Conservation (phyloP, 2,797 vertebrate species). For the Schizopygopsis pylzovi region DNA sequence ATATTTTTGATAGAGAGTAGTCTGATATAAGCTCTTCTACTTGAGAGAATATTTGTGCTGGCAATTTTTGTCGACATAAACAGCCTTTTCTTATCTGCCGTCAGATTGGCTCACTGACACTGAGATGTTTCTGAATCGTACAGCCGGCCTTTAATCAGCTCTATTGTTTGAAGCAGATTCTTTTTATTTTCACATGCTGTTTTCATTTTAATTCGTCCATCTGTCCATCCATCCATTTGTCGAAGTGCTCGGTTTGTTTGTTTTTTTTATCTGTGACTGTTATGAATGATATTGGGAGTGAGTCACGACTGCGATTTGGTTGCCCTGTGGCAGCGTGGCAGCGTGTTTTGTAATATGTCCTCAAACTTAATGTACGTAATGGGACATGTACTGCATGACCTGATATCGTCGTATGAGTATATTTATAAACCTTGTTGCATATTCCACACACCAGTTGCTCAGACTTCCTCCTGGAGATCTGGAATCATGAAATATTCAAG, state of each 20-base stretch:
- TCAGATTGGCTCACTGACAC: neutral
- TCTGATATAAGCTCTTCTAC: neutral
- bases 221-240: conserved; percentile 8
- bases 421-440: conserved; percentile 17
- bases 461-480: conserved; percentile 3
- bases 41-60: conserved; percentile 4
- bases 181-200: neutral
- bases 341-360: conserved; percentile 7
- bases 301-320: neutral
- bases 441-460: conserved; percentile 16
- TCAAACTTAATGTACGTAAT: neutral
- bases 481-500: conserved; percentile 20
- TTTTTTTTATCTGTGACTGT: neutral
- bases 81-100: neutral
- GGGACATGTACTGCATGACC: conserved; percentile 11
- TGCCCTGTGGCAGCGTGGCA: conserved; percentile 3
- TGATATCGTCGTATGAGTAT: neutral
- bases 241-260: conserved; percentile 1
- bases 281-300: conserved; percentile 18
- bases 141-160: conserved; percentile 1
- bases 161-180: conserved; percentile 5
- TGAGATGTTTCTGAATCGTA: neutral
- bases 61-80: neutral
- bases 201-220: conserved; percentile 16
- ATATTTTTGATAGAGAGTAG: neutral